Conservation (phyloP, 2,888 invertebrate species). For the Cheilosia vulpina region DNA sequence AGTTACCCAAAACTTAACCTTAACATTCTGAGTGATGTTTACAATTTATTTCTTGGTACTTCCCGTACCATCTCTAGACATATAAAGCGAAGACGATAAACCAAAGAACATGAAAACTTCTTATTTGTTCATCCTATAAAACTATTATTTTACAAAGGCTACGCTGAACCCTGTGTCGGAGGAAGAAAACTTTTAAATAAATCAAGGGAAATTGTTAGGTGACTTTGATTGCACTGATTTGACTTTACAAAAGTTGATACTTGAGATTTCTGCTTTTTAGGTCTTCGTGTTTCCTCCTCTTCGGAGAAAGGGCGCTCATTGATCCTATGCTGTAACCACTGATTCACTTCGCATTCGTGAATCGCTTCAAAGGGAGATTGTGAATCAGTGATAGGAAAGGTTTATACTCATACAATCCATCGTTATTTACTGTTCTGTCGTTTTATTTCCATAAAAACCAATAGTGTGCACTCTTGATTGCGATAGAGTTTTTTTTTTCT, state of each 20-base stretch:
- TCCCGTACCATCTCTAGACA: not conserved
- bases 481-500: not conserved
- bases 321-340: not conserved
- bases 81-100: not conserved
- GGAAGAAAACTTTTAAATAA: slow-evolving; percentile 17
- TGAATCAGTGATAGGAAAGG: not conserved
- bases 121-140: slow-evolving; percentile 37
- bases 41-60: not conserved
- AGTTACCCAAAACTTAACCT: not conserved
- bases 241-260: slow-evolving; percentile 14
- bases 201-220: slow-evolving; percentile 23
- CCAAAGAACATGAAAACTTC: not conserved
- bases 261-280: not conserved
- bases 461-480: slow-evolving; percentile 14
- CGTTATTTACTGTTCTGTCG: slow-evolving; percentile 11
- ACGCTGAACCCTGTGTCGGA: not conserved
- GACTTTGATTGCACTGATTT: slow-evolving; percentile 39
- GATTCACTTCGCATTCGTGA: not conserved
- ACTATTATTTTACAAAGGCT: slow-evolving; percentile 26
- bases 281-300: not conserved
- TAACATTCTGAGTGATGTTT: slow-evolving; percentile 9
- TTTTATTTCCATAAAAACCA: slow-evolving; percentile 5
- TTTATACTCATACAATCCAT: not conserved
- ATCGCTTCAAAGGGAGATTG: slow-evolving; percentile 1
- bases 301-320: not conserved